These are phyloP conservation scores for Myotis lucifugus DNA, from an alignment of 2,113 vertebrate genomes.

Conservation along the genomic window DNA sequence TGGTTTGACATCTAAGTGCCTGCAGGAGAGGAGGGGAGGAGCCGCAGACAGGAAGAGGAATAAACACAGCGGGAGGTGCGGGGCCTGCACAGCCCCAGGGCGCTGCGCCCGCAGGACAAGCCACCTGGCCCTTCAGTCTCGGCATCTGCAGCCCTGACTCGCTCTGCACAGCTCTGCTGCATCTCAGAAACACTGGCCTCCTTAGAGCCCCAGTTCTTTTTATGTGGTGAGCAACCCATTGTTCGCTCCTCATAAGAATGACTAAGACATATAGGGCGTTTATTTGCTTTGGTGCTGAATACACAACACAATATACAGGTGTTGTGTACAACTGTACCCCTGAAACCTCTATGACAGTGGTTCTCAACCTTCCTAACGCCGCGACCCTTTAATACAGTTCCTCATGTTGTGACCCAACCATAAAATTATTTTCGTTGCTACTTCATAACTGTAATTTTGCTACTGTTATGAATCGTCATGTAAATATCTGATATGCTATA, in stretches of 20 bases:
- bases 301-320: background rate
- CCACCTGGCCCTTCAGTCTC: fast-evolving
- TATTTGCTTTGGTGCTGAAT: background rate
- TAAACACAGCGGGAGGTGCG: fast-evolving
- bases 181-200: background rate
- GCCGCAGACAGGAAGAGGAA: background rate
- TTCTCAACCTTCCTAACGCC: too few relatives aligned
- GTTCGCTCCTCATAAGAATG: background rate
- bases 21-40: background rate
- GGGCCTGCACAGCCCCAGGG: background rate
- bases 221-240: background rate
- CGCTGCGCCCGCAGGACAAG: background rate
- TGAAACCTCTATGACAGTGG: background rate
- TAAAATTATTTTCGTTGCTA: too few relatives aligned
- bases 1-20: too few relatives aligned
- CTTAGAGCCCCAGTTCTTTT: background rate
- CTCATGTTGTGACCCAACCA: too few relatives aligned
- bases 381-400: too few relatives aligned
- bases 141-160: background rate
- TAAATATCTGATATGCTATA: too few relatives aligned
- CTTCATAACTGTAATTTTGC: too few relatives aligned
- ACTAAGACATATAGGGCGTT: background rate
- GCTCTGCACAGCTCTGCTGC: background rate
- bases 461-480: too few relatives aligned
- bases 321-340: background rate